phyloP scores from a whole-genome alignment of 2,113 vertebrate species.

The Collichthys lucidus region DNA sequence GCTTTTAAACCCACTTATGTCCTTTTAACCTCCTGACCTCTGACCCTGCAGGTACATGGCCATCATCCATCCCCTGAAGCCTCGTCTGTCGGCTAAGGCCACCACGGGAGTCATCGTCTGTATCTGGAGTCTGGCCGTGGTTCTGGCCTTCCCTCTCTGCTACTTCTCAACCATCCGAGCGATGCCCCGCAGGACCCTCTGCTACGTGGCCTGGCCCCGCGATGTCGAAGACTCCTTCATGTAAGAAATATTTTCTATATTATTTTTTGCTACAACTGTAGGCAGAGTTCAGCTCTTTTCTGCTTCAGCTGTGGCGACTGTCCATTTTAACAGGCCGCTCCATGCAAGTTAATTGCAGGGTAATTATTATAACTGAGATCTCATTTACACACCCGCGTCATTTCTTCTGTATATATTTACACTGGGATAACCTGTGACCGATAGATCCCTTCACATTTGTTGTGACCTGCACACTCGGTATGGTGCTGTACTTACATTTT shows the following conservation, averaged over 20 bases:
- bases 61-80: slow-evolving; percentile 97
- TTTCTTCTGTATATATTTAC: neutral
- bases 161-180: slow-evolving; percentile 92
- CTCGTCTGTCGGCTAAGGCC: slow-evolving; percentile 92
- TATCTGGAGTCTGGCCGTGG: slow-evolving; percentile 95
- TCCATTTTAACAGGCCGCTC: neutral
- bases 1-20: neutral
- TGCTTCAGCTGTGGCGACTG: neutral
- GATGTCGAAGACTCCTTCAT: slow-evolving; percentile 89
- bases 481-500: neutral
- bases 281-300: neutral
- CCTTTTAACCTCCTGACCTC: slow-evolving; percentile 17
- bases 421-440: neutral
- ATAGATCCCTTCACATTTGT: neutral
- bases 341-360: neutral
- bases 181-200: slow-evolving; percentile 89
- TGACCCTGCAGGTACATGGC: slow-evolving; percentile 91
- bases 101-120: slow-evolving; percentile 92
- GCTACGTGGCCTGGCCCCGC: slow-evolving; percentile 94
- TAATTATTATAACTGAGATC: neutral
- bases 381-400: neutral
- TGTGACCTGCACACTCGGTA: neutral
- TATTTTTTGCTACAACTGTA: too few species aligned
- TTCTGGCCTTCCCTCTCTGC: slow-evolving; percentile 94
- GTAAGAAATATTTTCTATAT: slow-evolving; percentile 81